Conservation (phyloP, 2,113 vertebrate genomes). For the Cottus gobio region DNA sequence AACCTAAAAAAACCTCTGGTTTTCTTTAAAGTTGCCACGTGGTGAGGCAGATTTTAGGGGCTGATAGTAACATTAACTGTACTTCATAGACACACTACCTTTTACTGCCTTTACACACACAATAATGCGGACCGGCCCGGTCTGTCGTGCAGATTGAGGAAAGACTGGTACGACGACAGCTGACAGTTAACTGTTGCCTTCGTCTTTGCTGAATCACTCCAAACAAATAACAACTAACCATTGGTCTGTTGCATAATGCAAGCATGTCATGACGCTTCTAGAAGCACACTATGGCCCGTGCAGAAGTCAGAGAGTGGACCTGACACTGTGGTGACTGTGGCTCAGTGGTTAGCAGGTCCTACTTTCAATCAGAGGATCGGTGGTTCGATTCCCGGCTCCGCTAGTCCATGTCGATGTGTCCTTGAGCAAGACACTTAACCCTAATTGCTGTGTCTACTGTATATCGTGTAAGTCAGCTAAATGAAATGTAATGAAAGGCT, state of each 20-base stretch:
- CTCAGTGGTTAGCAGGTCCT: no score
- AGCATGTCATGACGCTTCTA: background rate
- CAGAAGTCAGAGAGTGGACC: conserved; percentile 3
- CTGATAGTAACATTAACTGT: conserved; percentile 7
- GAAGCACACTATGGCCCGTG: background rate
- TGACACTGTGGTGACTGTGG: no score
- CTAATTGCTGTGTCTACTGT: no score
- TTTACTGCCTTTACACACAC: background rate
- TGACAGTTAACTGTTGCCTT: background rate
- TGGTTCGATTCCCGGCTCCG: no score
- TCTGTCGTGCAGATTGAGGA: background rate
- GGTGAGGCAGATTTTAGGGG: background rate
- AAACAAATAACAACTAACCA: background rate
- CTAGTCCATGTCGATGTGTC: no score
- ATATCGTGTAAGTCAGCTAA: no score
- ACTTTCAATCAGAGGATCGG: no score
- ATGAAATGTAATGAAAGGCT: no score
- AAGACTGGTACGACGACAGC: conserved; percentile 26
- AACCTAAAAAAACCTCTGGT: background rate
- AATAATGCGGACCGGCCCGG: background rate
- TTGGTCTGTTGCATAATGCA: background rate
- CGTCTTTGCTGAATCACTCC: background rate
- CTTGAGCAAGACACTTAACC: no score
- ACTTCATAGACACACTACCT: conserved; percentile 53
- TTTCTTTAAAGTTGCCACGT: background rate